Conservation (phyloP, 2,888 invertebrate genomes). For the Stictocephala bisonia region DNA sequence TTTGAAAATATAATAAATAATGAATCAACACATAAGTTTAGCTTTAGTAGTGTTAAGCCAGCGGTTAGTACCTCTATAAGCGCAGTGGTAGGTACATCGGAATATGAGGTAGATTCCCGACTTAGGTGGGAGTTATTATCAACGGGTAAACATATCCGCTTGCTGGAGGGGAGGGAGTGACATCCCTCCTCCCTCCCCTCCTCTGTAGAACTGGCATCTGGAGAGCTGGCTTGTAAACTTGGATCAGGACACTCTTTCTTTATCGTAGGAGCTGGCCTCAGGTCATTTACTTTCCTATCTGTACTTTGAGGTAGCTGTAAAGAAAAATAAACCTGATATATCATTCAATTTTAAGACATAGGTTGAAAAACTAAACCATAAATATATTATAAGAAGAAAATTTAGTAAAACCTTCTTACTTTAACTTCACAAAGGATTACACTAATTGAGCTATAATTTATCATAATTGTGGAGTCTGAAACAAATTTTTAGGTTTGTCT, state of each 20-base stretch:
- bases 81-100: slow-evolving; percentile 34
- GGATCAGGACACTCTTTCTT: slow-evolving; percentile 5
- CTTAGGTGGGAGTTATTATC: not conserved
- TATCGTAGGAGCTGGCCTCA: slow-evolving; percentile 22
- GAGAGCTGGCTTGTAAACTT: not conserved
- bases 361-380: too few relatives aligned
- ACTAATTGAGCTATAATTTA: too few relatives aligned
- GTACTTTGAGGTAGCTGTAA: slow-evolving; percentile 37
- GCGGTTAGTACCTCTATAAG: slow-evolving; percentile 36
- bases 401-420: too few relatives aligned
- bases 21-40: too few relatives aligned
- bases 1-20: too few relatives aligned
- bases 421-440: too few relatives aligned
- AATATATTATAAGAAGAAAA: too few relatives aligned
- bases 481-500: too few relatives aligned
- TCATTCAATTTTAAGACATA: too few relatives aligned
- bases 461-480: too few relatives aligned
- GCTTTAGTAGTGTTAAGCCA: too few relatives aligned
- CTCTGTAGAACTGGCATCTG: not conserved
- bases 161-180: not conserved
- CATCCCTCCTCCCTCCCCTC: slow-evolving; percentile 12
- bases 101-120: slow-evolving; percentile 27
- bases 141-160: not conserved
- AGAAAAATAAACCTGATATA: not conserved
- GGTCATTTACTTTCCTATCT: slow-evolving; percentile 1